These are phyloP conservation scores for Pangasianodon hypophthalmus DNA, from an alignment of 2,113 vertebrate genomes.

Conservation along the genomic window DNA sequence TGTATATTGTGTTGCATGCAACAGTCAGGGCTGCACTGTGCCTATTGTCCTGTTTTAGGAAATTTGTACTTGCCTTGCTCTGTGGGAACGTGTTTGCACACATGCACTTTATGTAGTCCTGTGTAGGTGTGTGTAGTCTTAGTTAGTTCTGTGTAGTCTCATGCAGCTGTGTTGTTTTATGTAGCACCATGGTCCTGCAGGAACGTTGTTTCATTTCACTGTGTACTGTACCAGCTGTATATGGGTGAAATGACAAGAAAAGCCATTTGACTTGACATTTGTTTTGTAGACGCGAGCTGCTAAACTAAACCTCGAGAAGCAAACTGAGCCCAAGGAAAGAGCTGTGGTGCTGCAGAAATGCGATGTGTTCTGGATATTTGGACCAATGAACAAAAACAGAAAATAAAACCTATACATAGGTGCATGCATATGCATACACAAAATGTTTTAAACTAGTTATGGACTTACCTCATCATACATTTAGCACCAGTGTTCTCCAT, in stretches of 20 bases:
- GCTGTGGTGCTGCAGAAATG: neutral
- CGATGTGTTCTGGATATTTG: neutral
- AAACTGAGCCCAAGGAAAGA: neutral
- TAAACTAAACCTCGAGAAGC: neutral
- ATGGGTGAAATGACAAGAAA: no score
- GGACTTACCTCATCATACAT: neutral
- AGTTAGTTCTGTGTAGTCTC: no score
- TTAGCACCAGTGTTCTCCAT: neutral
- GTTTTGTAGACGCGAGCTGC: neutral
- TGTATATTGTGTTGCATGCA: neutral
- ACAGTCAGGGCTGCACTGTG: neutral
- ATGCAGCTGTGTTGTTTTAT: no score
- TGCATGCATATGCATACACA: neutral
- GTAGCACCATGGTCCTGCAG: no score
- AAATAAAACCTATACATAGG: neutral
- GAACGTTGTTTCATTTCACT: no score
- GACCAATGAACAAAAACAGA: neutral
- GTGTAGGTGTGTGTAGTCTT: no score
- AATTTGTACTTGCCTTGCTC: no score
- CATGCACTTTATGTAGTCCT: no score
- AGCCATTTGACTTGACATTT: no score
- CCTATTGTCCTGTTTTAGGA: no score
- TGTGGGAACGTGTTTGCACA: no score
- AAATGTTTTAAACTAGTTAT: neutral
- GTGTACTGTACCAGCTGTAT: no score